These are phyloP conservation scores for Amphipoea oculea DNA, from an alignment of 2,888 invertebrate species.

Conservation along the genomic window DNA sequence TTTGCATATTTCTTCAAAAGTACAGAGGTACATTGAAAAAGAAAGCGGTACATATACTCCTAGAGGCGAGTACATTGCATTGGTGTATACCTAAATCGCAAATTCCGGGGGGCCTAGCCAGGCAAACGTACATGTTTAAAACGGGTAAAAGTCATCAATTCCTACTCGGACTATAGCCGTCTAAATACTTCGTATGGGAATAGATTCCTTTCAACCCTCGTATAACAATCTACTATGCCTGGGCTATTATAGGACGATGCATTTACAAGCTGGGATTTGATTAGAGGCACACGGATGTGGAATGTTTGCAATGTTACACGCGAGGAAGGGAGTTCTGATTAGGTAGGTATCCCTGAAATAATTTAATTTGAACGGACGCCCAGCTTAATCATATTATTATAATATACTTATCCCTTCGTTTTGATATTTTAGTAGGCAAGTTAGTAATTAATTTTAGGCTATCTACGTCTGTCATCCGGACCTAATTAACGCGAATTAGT, in stretches of 20 bases:
- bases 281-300: neutral
- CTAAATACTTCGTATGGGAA: too few species aligned
- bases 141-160: too few species aligned
- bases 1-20: too few species aligned
- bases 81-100: too few species aligned
- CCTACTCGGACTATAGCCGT: too few species aligned
- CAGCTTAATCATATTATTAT: neutral
- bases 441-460: neutral
- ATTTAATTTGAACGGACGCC: neutral
- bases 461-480: neutral
- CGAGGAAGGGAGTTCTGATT: neutral
- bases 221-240: too few species aligned
- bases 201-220: too few species aligned
- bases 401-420: neutral
- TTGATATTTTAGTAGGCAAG: neutral
- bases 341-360: neutral
- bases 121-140: too few species aligned
- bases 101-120: too few species aligned
- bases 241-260: neutral
- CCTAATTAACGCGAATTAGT: neutral
- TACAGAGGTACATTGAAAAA: too few species aligned
- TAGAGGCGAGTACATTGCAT: too few species aligned
- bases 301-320: neutral
- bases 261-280: neutral
- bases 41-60: too few species aligned